phyloP scores from a whole-genome alignment of 2,888 invertebrate genomes.

The Geophilus truncorum region DNA sequence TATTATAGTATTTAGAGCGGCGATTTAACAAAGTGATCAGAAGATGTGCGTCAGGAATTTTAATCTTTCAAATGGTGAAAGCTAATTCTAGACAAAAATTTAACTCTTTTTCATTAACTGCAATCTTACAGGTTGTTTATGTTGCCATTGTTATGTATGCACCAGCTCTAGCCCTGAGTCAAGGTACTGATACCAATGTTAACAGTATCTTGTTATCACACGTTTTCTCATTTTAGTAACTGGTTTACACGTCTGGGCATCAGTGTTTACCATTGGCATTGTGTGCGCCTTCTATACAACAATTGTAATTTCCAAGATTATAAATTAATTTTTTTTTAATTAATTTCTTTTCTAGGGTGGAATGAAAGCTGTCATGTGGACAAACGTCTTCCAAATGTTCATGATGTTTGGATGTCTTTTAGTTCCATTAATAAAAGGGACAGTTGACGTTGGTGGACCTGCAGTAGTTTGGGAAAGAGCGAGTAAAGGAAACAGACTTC shows the following conservation, averaged over 20 bases:
- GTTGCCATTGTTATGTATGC: slow-evolving; percentile 51
- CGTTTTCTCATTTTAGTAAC: too few species aligned
- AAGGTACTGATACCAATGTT: too few species aligned
- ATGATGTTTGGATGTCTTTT: slow-evolving; percentile 83
- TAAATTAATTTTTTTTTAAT: slow-evolving; percentile 39
- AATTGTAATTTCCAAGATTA: neutral
- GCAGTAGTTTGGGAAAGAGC: slow-evolving; percentile 58
- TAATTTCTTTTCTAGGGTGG: too few species aligned
- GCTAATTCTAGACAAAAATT: too few species aligned
- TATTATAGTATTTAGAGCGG: slow-evolving; percentile 50
- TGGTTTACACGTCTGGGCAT: slow-evolving; percentile 43
- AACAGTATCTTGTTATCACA: too few species aligned
- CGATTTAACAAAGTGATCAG: slow-evolving; percentile 49
- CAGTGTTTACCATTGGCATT: slow-evolving; percentile 45
- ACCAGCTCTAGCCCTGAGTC: slow-evolving; percentile 49
- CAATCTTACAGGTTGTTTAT: slow-evolving; percentile 46
- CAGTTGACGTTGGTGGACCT: slow-evolving; percentile 67
- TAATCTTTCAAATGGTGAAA: slow-evolving; percentile 52
- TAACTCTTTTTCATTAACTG: too few species aligned
- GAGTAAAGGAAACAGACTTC: slow-evolving; percentile 29
- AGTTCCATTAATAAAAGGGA: slow-evolving; percentile 73
- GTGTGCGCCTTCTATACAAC: slow-evolving; percentile 50
- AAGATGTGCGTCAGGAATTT: slow-evolving; percentile 48
- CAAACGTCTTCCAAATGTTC: slow-evolving; percentile 84
- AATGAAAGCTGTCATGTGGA: slow-evolving; percentile 70